Conservation (phyloP, 2,113 vertebrate species). For the Ondatra zibethicus region DNA sequence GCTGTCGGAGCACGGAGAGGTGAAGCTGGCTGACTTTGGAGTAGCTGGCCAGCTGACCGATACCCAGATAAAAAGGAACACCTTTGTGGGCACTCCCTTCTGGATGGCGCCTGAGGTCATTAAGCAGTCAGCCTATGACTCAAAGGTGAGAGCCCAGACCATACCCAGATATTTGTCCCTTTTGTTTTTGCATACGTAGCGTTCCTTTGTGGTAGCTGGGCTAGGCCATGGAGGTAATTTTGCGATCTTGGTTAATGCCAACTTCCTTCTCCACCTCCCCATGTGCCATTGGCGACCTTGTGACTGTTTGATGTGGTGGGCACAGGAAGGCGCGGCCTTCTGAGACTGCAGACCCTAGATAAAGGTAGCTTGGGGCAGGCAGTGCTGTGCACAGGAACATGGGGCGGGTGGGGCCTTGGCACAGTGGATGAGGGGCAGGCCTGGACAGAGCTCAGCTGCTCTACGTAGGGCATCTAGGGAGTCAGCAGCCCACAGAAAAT, state of each 20-base stretch:
- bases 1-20: constrained; percentile 97
- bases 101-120: constrained; percentile 99
- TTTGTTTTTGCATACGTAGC: neutral
- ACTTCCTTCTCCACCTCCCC: neutral
- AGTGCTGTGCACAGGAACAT: no score
- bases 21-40: constrained; percentile 98
- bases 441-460: neutral
- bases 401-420: no score
- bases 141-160: constrained; percentile 88
- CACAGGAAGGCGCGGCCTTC: no score
- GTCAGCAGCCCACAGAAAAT: rapidly evolving
- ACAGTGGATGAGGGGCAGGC: neutral
- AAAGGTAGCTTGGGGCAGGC: no score
- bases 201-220: neutral
- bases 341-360: neutral
- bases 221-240: neutral
- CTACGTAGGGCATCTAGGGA: neutral
- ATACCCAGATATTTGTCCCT: rapidly evolving
- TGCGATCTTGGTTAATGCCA: rapidly evolving
- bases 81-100: constrained; percentile 98
- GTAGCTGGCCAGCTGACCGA: constrained; percentile 98
- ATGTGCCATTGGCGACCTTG: neutral
- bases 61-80: constrained; percentile 98
- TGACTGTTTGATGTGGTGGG: neutral
- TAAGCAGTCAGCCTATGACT: constrained; percentile 98